Base-by-base conservation (phyloP, 2,888 invertebrate genomes). In the Empis livida region DNA sequence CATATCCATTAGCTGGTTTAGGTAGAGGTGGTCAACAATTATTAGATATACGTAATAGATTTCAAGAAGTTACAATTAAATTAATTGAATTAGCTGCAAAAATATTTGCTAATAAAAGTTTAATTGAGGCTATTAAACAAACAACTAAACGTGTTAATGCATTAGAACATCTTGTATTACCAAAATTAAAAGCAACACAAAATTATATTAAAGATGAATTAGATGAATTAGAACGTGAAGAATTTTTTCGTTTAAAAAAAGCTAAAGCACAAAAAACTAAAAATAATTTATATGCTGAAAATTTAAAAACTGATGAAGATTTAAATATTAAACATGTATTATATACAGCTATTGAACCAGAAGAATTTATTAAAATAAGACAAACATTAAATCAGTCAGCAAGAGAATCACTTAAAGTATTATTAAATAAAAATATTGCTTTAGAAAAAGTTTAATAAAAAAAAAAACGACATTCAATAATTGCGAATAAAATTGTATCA, bases 61-160 rank as follows among this genome's bases (percentile, higher is more conserved):
- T 59, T 27, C 54, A 53, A 15, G 43, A 51, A 0, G 57, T 59
- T 0, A 44, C 61, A 1, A 17, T n/a, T 0, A 31, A 52, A 5
- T 45, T 65, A 17, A 51, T 60, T 8, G 44, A 50, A 0, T 45
- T 54, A 2, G 61, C 61, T 0, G 63, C 64, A 5, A 23, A 61
- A 10, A 52, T 59, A 14, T 61, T 57, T 20, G 57, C 59, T 32
- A 40, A 49, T 2, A 50, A 55, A 0, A 50, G 57, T 48, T 23
- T 65, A 37, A 6, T 20, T 8, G 39, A 50, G 0, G 57, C 55
- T 10, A 54, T 58, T 2, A 54, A 49, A 1, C 61, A 60, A 38
- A 63, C 57, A 1, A 64, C 61, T 37, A 63, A 56, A 60, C 57
- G 65, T 1, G 56, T 63, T 1, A 64, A 64, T 51, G 65, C 61